Conservation (phyloP, 2,888 invertebrate species). For the Leptogaster cylindrica region DNA sequence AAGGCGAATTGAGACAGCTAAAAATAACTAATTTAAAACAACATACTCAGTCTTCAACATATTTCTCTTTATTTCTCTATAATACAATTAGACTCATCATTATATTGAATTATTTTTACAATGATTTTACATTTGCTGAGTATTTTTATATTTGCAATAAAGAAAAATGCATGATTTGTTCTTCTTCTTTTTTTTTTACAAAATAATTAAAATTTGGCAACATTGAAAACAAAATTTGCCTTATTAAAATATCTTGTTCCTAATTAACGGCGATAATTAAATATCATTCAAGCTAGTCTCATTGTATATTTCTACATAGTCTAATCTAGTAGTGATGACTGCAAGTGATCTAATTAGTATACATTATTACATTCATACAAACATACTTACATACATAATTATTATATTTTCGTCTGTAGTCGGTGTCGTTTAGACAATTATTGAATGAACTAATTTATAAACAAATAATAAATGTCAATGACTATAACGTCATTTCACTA, state of each 20-base stretch:
- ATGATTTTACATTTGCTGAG: no score
- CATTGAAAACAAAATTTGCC: conserved; percentile 24
- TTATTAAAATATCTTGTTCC: not conserved
- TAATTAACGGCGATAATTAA: conserved; percentile 5
- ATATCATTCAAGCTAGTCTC: conserved; percentile 11
- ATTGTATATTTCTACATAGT: not conserved
- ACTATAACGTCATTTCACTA: conserved; percentile 27
- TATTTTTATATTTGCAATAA: conserved; percentile 7
- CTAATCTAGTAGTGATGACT: not conserved
- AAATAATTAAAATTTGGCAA: conserved; percentile 37
- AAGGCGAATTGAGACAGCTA: no score
- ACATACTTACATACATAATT: not conserved
- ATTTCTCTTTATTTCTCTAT: conserved; percentile 27
- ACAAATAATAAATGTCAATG: not conserved
- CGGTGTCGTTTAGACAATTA: no score
- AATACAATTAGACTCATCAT: conserved; percentile 26
- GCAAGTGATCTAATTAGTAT: not conserved
- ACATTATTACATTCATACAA: not conserved
- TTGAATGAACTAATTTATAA: no score
- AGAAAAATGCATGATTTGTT: not conserved
- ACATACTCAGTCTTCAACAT: conserved; percentile 31
- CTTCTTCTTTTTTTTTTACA: not conserved
- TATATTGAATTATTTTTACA: conserved; percentile 31
- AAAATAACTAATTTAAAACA: no score
- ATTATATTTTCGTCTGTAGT: not conserved